Conservation (phyloP, 2,888 invertebrate species). For the Cephus nigrinus region DNA sequence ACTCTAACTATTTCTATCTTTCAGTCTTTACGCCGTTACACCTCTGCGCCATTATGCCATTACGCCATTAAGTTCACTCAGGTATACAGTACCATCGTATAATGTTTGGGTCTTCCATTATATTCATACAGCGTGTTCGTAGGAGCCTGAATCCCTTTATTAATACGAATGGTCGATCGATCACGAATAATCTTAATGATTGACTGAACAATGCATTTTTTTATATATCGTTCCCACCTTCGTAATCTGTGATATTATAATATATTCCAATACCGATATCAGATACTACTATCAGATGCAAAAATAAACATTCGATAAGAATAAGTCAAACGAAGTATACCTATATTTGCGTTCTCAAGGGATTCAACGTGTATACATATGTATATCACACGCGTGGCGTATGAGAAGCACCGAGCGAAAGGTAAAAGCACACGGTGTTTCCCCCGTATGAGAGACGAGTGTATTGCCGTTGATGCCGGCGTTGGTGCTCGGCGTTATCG, state of each 20-base stretch:
- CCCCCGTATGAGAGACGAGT: neutral
- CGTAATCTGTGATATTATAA: neutral
- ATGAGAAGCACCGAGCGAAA: neutral
- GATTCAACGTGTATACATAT: neutral
- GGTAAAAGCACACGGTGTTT: neutral
- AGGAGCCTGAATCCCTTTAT: neutral
- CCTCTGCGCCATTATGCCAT: neutral
- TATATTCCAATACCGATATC: neutral
- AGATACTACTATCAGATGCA: neutral
- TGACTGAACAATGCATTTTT: neutral
- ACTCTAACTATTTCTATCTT: neutral
- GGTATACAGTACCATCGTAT: neutral
- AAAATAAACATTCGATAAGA: neutral
- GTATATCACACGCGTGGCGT: neutral
- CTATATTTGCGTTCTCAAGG: neutral
- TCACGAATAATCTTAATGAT: neutral
- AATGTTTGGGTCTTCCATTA: neutral
- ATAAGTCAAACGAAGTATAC: neutral
- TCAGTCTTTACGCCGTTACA: neutral
- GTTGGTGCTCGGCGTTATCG: constrained; percentile 28
- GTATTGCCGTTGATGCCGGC: neutral
- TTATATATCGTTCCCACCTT: neutral
- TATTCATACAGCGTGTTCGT: neutral
- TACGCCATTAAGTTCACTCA: neutral
- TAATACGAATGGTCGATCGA: neutral